Evolutionary conservation across 2,888 invertebrate genomes (phyloP).

Genomic region (Phrixothrix hirtus): DNA sequence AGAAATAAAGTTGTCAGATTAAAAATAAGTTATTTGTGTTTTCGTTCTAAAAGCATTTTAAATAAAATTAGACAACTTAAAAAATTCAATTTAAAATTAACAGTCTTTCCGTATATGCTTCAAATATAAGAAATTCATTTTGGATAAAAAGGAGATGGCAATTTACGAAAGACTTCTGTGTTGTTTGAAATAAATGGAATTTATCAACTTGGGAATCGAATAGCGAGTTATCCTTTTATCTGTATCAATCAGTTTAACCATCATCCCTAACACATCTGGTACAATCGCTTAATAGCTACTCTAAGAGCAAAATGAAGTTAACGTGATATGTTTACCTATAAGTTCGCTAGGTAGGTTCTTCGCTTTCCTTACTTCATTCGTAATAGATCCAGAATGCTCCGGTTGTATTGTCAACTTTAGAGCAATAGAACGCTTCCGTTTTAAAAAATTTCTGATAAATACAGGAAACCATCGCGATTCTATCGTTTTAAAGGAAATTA

Average conservation of each 20-base stretch:
- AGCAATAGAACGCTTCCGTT: constrained; percentile 27
- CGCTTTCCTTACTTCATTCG: constrained; percentile 33
- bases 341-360: constrained; percentile 41
- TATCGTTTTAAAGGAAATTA: constrained; percentile 36
- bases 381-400: constrained; percentile 23
- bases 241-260: constrained; percentile 13
- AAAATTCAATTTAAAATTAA: no score
- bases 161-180: neutral
- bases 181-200: constrained; percentile 4
- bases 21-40: no score
- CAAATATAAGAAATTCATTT: neutral
- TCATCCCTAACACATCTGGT: constrained; percentile 11
- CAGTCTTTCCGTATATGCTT: no score
- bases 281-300: constrained; percentile 7
- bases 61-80: no score
- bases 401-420: constrained; percentile 30
- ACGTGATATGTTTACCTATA: constrained; percentile 38
- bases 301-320: constrained; percentile 13
- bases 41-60: no score
- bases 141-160: neutral
- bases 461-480: constrained; percentile 28
- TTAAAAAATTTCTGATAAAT: constrained; percentile 26
- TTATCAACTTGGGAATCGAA: neutral
- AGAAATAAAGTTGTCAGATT: no score
- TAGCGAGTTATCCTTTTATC: constrained; percentile 10